A percentile compares a stretch with the other conserved stretches of the same genome.
Conservation (phyloP, 2,797 vertebrate genomes). For the Cygnus olor region DNA sequence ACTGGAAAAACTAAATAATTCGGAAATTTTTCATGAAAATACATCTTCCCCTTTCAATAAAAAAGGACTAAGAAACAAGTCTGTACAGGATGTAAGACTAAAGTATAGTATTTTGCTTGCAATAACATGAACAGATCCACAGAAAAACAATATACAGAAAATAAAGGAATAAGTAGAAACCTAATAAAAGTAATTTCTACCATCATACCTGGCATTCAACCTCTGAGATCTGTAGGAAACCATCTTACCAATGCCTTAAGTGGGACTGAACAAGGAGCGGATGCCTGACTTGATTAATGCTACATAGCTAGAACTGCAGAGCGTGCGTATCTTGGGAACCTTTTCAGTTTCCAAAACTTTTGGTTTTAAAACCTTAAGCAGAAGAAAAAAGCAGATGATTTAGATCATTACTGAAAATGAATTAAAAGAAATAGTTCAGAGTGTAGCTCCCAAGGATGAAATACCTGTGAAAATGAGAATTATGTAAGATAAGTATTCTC, state of each 20-base stretch:
- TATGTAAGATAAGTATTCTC: no score
- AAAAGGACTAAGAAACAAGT: not conserved
- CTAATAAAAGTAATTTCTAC: not conserved
- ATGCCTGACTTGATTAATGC: no score
- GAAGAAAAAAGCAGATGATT: not conserved
- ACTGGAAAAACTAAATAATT: not conserved
- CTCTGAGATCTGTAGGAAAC: not conserved
- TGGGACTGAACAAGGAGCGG: not conserved
- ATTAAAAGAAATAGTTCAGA: not conserved
- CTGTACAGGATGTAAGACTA: not conserved
- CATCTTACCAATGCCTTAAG: not conserved
- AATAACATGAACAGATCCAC: not conserved
- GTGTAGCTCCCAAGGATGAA: not conserved
- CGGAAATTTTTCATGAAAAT: not conserved
- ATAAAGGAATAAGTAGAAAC: not conserved
- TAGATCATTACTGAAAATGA: not conserved
- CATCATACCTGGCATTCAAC: not conserved
- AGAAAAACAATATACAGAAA: not conserved
- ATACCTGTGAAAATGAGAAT: not conserved
- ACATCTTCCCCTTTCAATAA: not conserved
- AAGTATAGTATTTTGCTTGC: not conserved
- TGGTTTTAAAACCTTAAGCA: not conserved
- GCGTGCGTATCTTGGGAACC: not conserved
- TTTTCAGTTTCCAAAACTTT: not conserved
- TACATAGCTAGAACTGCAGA: no score